Base-by-base conservation (phyloP, 2,888 invertebrate species). In the Ganaspis brasiliensis region DNA sequence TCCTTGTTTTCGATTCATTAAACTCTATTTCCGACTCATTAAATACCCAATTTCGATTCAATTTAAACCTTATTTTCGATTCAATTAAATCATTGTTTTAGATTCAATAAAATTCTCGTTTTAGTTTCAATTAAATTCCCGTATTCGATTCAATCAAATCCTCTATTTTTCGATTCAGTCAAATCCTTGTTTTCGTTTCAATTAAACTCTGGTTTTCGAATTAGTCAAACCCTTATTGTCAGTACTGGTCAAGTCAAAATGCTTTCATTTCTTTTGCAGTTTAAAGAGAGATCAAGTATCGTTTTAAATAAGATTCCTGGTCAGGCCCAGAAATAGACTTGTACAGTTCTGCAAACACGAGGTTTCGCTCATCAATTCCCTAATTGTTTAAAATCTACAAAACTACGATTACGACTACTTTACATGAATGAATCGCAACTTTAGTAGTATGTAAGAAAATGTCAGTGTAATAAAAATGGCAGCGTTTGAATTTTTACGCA, bases 231-330 rank as follows among this genome's bases (percentile, higher is more conserved):
- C 45, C 24, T 67, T 67, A 67, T 67, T 67, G 67, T 67, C 67
- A 67, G 45, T 67, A 67, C 67, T 67, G 67, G 67, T 67, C 40
- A 67, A 67, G 63, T 67, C 63, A 59, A n/a, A 59, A 16, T 35
- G 21, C 40, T 63, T 63, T 2, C 12, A 37, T 16, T 61, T 35
- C 8, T 61, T 9, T 35, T 61, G 6, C 31, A 31, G 31, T 21
- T 19, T 55, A 9, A 12, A 12, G 21, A 21, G 21, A 55, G 55
- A 55, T 21, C 21, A 55, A 55, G 21, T 55, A n/a, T n/a, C 9
- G n/a, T 45, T 26, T n/a, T 16, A n/a, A 35, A 61, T 31, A 31
- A 31, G 12, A 24, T 59, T 40, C n/a, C n/a, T n/a, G n/a, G 9
- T 56, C 16, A 26, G 26, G 9, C 35, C 59, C 31, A n/a, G 19